A percentile compares a stretch with the other conserved stretches of the same genome.
phyloP scores from a whole-genome alignment of 2,888 invertebrate species.

The Tenthredo mesomela region DNA sequence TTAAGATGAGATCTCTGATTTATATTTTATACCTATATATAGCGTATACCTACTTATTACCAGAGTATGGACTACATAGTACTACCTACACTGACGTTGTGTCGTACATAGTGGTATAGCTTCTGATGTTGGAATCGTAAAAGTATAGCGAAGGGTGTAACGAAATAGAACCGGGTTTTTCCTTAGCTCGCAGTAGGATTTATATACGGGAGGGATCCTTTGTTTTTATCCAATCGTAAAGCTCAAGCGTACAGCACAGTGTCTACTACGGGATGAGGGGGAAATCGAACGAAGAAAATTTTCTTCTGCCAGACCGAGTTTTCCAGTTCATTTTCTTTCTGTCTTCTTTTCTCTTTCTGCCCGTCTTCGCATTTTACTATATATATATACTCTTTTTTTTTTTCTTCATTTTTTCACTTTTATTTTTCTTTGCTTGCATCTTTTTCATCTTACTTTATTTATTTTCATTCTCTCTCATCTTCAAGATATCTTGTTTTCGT shows the following conservation, averaged over 20 bases:
- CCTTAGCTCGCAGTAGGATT: background rate
- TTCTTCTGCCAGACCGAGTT: background rate
- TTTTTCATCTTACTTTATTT: background rate
- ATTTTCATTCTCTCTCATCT: background rate
- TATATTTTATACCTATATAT: constrained; percentile 35
- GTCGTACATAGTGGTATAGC: background rate
- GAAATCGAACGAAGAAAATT: constrained; percentile 20
- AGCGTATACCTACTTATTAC: background rate
- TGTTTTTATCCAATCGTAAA: constrained; percentile 41
- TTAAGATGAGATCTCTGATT: constrained; percentile 50
- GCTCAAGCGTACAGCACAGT: constrained; percentile 1
- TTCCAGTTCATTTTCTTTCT: background rate
- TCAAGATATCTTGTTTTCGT: background rate
- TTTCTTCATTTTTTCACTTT: background rate
- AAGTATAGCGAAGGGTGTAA: constrained; percentile 23
- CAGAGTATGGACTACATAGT: background rate
- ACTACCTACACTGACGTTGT: background rate
- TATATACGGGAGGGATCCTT: constrained; percentile 24
- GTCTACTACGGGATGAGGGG: background rate
- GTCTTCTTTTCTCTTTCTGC: background rate
- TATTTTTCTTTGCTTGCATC: background rate
- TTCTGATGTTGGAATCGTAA: constrained; percentile 24
- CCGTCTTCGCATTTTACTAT: background rate
- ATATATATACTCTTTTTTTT: too few species aligned
- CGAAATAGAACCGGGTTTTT: constrained; percentile 6